Evolutionary conservation across 1,140 invertebrate genomes (phyloP), one percentile per base, ranked within the genome.

Genomic region (Papilio xuthus): DNA sequence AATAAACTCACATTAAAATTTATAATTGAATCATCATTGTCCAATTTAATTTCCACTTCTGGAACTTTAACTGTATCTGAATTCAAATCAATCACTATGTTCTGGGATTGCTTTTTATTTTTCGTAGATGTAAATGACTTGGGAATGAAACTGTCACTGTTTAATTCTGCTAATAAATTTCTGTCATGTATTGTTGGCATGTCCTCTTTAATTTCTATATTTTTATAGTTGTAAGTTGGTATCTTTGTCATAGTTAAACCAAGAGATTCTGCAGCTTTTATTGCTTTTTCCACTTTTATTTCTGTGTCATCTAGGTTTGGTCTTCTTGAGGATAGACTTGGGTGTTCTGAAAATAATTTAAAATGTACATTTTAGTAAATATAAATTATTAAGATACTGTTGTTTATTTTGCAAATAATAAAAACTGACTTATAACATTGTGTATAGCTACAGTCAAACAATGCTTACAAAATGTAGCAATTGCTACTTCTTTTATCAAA

Each of bases 181-280:
- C 93, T 87, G 63, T 94, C 94, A 80, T 94, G 93, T 79, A 94
- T 94, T 70, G 93, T 94, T 1, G 94, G 94, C 93, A 94, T 94
- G 42, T 94, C 93, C 84, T 93, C 94, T 83, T 93, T 94, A 7
- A 94, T 79, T 83, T 91, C 88, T 0, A 94, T 88, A 56, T 94
- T 92, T 76, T 93, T 93, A 60, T 92, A 94, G 75, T 94, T 92
- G 84, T 94, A 94, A 12, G 91, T 93, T 26, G 94, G 93, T 80
- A 94, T 88, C 78, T 94, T 94, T 15, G 92, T 94, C 92, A 94
- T 91, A 4, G 93, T 94, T 2, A 94, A 81, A 0, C 94, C 93
- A 18, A 86, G 93, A 44, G 94, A 92, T 50, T 92, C 92, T 0
- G 94, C 94, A 18, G 94, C 94, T 83, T 94, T 94, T 63, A 94